phyloP scores from a whole-genome alignment of 2,797 vertebrate species.

The Lepus oiostolus region DNA sequence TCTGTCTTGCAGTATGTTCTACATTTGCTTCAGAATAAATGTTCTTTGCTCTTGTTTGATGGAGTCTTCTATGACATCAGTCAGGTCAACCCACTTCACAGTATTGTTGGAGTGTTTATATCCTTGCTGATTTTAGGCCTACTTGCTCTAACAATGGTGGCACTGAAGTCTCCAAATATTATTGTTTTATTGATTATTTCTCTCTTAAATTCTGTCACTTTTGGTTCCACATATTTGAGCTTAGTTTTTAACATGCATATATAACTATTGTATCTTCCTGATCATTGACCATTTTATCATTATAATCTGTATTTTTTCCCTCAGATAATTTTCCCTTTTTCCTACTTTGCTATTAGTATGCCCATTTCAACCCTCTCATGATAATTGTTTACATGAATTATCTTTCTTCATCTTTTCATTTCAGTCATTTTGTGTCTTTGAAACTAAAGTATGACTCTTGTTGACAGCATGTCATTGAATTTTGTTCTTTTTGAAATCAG shows the following conservation, averaged over 20 bases:
- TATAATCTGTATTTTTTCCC: background rate
- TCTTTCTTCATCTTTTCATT: background rate
- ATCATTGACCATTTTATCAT: background rate
- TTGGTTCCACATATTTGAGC: background rate
- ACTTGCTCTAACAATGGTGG: background rate
- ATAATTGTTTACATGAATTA: background rate
- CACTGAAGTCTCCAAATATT: background rate
- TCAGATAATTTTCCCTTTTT: background rate
- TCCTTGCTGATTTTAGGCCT: background rate
- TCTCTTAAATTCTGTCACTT: background rate
- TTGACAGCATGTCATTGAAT: background rate
- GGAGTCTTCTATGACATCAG: background rate
- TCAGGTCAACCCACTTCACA: background rate
- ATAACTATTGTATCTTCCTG: background rate
- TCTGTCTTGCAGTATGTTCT: background rate
- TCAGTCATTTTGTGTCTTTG: background rate
- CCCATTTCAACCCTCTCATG: background rate
- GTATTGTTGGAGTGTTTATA: background rate
- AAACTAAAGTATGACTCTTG: background rate
- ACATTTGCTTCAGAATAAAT: background rate
- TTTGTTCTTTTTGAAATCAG: background rate
- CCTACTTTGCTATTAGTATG: background rate
- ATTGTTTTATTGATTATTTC: background rate
- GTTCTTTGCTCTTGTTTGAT: background rate
- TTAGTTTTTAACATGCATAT: background rate